Base-by-base conservation (phyloP, 1,140 invertebrate species). In the Achroia grisella region DNA sequence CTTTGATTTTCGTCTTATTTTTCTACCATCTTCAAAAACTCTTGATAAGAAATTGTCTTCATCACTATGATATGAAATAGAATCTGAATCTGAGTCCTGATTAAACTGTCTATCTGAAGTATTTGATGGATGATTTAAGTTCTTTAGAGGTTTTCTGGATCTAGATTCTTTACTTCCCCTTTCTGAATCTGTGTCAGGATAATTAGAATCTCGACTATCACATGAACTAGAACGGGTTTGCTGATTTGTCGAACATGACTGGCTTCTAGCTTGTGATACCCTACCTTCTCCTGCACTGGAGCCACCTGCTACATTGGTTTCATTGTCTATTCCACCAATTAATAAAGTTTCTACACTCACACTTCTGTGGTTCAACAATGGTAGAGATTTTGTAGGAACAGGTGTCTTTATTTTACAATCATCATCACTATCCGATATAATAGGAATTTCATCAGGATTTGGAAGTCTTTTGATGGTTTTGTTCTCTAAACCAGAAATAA, bases 381-480 rank as follows among this genome's bases (percentile, higher is more conserved):
- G 52, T 9, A 44, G 13, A 29, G 46, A 27, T 39, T 67, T 64
- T 39, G 55, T 54, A 34, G 48, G 55, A 10, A 42, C 45, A 37
- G 56, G 43, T 34, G 40, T 9, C 47, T 48, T 61, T 43, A 56
- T 51, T 33, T 35, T 15, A 46, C 33, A 48, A 31, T 79, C 74
- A 54, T 62, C 60, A 42, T 82, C 78, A 70, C 70, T 74, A 10
- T 80, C 74, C 32, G 77, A 78, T 48, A 39, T 27, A 37, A 82
- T 62, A 23, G 52, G 44, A 51, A 85, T 82, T 67, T 82, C 81
- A 59, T 85, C 81, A 30, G 81, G 81, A 65, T 85, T 85, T 17
- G 65, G 62, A 15, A 79, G 14, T 49, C 55, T 71, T 49, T 46
- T 49, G 36, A 57, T 15, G 41, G 33, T 23, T 56, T 69, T 69